Evolutionary conservation across 1,140 invertebrate genomes (phyloP), one percentile per base, ranked within the genome.

Genomic region (Tenebrio molitor): DNA sequence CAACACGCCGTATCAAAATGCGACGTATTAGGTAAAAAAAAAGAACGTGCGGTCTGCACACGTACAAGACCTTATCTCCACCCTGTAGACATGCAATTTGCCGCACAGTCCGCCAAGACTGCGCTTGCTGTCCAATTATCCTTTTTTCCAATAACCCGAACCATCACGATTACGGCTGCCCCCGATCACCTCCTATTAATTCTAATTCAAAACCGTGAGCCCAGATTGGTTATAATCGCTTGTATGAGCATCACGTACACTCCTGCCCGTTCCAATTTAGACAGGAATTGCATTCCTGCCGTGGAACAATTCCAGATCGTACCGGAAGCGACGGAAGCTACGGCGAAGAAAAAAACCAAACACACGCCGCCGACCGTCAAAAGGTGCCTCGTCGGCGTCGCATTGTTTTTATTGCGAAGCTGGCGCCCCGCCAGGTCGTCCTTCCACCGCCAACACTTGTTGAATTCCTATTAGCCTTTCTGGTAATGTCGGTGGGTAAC

Each of bases 401-500:
- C 16, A 12, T 62, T 62, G n/a, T 62, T 29, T 62, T 25, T 34
- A 12, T 21, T 17, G 46, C 12, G 6, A 12, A 39, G 2, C 12
- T 25, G 46, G 16, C 46, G 46, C 12, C n/a, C 2, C 15, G 46
- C 46, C 46, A 19, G 16, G 8, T 7, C 46, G 10, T 12, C 4
- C n/a, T 7, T 50, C 7, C 15, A 12, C 46, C 15, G 15, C 50
- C 50, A 39, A 39, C 36, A 58, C 50, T 58, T 58, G 50, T 58
- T 58, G 50, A 58, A 58, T 58, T 23, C 50, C 50, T 58, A 58
- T 58, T 58, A 58, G 50, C 50, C 50, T 58, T 58, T 15, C 50
- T 58, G 50, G 50, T 58, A 58, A 58, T 58, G 50, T 58, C 50
- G 50, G 50, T 58, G 50, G 50, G 23, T 65, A 65, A 65, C 33